Base-by-base conservation (phyloP, 2,797 vertebrate genomes). In the Sebastolobus altivelis region DNA sequence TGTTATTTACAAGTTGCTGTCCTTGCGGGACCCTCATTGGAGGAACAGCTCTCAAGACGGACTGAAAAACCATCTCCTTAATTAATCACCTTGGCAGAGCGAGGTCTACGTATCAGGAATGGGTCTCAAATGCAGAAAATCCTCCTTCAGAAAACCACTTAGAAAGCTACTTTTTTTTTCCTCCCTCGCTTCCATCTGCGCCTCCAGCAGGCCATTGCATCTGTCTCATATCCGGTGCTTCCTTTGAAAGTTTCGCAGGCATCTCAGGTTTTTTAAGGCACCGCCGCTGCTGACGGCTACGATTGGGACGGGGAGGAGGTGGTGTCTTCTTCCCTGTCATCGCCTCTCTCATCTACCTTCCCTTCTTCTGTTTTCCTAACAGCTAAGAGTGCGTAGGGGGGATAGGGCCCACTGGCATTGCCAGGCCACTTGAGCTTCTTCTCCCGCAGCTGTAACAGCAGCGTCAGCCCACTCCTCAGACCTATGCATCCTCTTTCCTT, bases 1-100 rank as follows among this genome's bases (percentile, higher is more conserved):
- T 33, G 79, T 90, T 88, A 92, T 92, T 91, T 86, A 91, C 18
- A 65, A 90, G 83, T 78, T 54, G 27, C 29, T 87, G 80, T 14
- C 80, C 79, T 78, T 59, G 49, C 1, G 3, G 40, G 35, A 58
- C 61, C 52, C 63, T 22, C 27, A 38, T 14, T 67, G 52, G 61
- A 62, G 65, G 61, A 65, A 40, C 54, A 79, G 18, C 35, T 75
- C 66, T 74, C 35, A 79, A 67, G 33, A 54, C 29, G 22, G 9
- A 49, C 49, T 37, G 22, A 65, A 83, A 85, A 81, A 74, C 37
- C 65, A 52, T 69, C 58, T 66, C 14, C 56, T 82, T 86, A 91
- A 91, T 91, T 86, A 88, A 89, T 84, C 81, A 86, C 82, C 46
- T 74, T n/a, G 20, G 72, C 38, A 67, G 52, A 74, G 61, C 4